A percentile compares a stretch with the other conserved stretches of the same genome.
Conservation (phyloP, 2,888 invertebrate genomes). For the Cerastoderma edule region DNA sequence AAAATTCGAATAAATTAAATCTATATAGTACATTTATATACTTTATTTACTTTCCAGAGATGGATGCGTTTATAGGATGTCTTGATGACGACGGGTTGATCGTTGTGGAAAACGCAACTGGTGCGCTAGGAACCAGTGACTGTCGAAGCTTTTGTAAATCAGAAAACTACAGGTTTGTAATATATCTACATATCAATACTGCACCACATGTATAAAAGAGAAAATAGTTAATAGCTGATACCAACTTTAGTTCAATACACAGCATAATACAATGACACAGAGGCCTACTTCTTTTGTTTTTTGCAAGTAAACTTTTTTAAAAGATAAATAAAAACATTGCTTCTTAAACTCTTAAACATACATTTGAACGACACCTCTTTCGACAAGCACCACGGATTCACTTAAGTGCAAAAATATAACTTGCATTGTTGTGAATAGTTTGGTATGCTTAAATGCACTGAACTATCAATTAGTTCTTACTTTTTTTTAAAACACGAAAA, state of each 20-base stretch:
- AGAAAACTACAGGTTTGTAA: conserved; percentile 1
- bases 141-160: conserved; percentile 12
- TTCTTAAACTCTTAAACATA: too few relatives aligned
- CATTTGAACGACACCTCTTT: too few relatives aligned
- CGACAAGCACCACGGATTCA: too few relatives aligned
- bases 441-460: too few relatives aligned
- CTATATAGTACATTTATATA: not conserved
- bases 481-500: not conserved
- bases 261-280: too few relatives aligned
- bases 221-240: not conserved
- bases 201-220: not conserved
- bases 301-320: not conserved
- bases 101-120: not conserved
- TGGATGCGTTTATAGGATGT: conserved; percentile 22
- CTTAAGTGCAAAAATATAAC: not conserved
- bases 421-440: not conserved
- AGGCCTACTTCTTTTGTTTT: not conserved
- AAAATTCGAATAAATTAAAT: not conserved
- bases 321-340: too few relatives aligned
- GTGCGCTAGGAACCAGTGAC: not conserved
- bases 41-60: conserved; percentile 10
- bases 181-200: not conserved
- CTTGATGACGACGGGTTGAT: not conserved
- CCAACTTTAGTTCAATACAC: too few relatives aligned
- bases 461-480: not conserved